A percentile compares a stretch with the other conserved stretches of the same genome.
phyloP scores from a whole-genome alignment of 2,113 vertebrate species.

The Suncus etruscus region DNA sequence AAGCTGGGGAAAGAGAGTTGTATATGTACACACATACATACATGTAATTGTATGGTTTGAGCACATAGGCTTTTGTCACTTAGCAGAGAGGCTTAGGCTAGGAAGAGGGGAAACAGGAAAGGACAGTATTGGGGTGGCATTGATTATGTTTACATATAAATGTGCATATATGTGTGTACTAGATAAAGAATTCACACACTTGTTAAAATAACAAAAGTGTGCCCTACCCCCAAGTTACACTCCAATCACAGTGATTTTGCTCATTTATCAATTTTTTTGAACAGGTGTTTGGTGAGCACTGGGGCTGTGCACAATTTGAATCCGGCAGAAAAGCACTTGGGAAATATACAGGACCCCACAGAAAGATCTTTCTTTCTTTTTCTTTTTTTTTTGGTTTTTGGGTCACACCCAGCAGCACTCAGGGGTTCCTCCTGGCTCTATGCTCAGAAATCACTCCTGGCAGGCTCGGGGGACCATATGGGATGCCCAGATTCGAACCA shows the following conservation, averaged over 20 bases:
- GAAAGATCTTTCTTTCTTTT: not conserved
- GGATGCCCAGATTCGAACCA: no score
- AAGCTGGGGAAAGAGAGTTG: no score
- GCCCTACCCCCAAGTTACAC: not conserved
- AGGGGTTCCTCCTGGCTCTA: no score
- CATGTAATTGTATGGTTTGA: conserved; percentile 1
- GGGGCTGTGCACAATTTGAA: not conserved
- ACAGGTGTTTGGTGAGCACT: conserved; percentile 28
- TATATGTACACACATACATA: no score
- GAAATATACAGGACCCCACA: not conserved
- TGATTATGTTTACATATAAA: no score
- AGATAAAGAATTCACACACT: conserved; percentile 2
- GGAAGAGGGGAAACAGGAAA: no score
- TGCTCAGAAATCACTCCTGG: no score
- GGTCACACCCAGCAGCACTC: no score
- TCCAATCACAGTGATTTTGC: not conserved
- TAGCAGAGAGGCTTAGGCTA: not conserved
- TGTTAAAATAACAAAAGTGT: not conserved
- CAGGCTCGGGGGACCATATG: no score
- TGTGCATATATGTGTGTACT: not conserved
- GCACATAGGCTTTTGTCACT: not conserved
- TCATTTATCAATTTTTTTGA: conserved; percentile 13
- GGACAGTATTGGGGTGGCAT: no score
- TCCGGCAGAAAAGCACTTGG: conserved; percentile 34
- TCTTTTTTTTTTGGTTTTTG: not conserved